phyloP scores from a whole-genome alignment of 2,797 vertebrate genomes.

The Crocodylus rhombifer region DNA sequence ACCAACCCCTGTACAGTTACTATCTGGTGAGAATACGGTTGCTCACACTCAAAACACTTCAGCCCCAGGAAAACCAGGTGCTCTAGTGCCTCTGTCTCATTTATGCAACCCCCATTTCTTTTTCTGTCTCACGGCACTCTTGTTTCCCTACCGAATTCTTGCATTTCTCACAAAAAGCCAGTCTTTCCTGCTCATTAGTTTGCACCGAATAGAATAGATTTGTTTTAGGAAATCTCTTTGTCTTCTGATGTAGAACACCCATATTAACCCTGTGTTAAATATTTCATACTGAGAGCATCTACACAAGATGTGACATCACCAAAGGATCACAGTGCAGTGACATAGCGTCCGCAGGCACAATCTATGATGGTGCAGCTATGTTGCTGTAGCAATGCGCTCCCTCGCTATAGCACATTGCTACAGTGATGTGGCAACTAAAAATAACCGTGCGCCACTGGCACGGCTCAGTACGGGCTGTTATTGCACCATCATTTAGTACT shows the following conservation, averaged over 20 bases:
- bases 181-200: not conserved
- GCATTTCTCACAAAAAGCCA: not conserved
- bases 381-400: too few species aligned
- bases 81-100: not conserved
- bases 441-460: too few species aligned
- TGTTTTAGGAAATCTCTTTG: not conserved
- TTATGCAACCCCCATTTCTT: not conserved
- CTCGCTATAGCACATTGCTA: too few species aligned
- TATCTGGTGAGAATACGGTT: not conserved
- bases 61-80: not conserved
- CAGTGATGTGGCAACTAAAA: too few species aligned
- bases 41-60: slow-evolving; percentile 9
- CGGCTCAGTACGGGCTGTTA: too few species aligned
- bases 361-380: too few species aligned
- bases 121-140: not conserved
- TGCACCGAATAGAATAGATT: not conserved
- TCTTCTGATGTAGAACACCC: not conserved
- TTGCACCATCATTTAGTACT: too few species aligned
- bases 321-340: too few species aligned
- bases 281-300: too few species aligned
- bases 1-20: not conserved
- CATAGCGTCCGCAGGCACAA: too few species aligned
- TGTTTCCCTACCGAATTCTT: not conserved
- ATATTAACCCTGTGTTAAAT: not conserved
- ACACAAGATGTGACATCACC: too few species aligned